Evolutionary conservation across 1,140 invertebrate species (phyloP).

Genomic region (Tetramorium parvispinum): DNA sequence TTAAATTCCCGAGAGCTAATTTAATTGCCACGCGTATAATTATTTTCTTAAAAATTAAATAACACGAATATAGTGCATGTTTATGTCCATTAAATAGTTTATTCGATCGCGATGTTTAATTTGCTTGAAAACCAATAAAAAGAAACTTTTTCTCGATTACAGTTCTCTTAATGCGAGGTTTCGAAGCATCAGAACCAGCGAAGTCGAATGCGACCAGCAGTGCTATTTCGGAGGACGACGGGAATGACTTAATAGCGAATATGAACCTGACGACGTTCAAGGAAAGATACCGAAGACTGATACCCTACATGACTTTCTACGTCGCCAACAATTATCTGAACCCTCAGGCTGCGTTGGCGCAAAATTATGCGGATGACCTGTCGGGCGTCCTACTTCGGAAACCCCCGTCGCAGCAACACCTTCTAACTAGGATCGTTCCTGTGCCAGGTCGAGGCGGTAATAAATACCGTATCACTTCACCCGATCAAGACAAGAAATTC

Average conservation of each 20-base stretch:
- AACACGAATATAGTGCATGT: background rate
- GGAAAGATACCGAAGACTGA: slow-evolving; percentile 90
- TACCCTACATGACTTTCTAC: slow-evolving; percentile 94
- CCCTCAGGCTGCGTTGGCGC: background rate
- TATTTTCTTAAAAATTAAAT: background rate
- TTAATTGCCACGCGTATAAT: background rate
- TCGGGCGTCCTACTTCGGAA: background rate
- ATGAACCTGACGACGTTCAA: slow-evolving; percentile 81
- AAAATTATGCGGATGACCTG: slow-evolving; percentile 13
- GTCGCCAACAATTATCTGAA: slow-evolving; percentile 87
- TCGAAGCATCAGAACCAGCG: background rate
- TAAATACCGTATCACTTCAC: slow-evolving; percentile 36
- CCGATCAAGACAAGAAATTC: slow-evolving; percentile 77
- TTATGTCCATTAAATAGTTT: background rate
- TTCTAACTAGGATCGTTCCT: background rate
- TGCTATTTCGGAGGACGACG: slow-evolving; percentile 64
- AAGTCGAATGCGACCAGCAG: slow-evolving; percentile 65
- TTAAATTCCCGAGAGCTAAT: background rate
- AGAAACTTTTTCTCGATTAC: slow-evolving; percentile 57
- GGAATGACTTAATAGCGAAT: slow-evolving; percentile 69
- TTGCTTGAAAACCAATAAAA: background rate
- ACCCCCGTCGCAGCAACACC: background rate
- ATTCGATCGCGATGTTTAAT: background rate
- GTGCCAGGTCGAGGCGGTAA: slow-evolving; percentile 42
- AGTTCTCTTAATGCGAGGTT: slow-evolving; percentile 63